Evolutionary conservation across 1,140 invertebrate genomes (phyloP).

Genomic region (Sycobia sp.): DNA sequence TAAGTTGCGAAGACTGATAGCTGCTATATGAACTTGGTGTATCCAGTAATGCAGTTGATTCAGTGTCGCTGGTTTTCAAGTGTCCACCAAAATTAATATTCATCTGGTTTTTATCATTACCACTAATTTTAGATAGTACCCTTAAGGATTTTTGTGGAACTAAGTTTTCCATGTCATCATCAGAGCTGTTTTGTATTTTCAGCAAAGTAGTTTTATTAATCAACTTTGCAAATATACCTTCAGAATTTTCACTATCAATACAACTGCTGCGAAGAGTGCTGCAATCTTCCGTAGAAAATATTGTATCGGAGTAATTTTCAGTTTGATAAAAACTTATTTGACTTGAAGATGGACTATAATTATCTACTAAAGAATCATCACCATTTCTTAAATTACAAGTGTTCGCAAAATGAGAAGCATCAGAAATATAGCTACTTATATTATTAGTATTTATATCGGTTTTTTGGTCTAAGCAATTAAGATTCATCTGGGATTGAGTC

Average conservation of each 20-base stretch:
- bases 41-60: slow-evolving; percentile 52
- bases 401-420: slow-evolving; percentile 47
- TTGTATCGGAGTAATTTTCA: slow-evolving; percentile 48
- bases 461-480: slow-evolving; percentile 61
- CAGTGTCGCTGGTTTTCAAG: slow-evolving; percentile 55
- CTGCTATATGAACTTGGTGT: slow-evolving; percentile 53
- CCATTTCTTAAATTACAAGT: slow-evolving; percentile 46
- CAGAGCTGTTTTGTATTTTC: slow-evolving; percentile 51
- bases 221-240: slow-evolving; percentile 53
- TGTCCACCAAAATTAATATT: slow-evolving; percentile 46
- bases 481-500: slow-evolving; percentile 77
- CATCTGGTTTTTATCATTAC: slow-evolving; percentile 44
- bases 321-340: slow-evolving; percentile 50
- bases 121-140: slow-evolving; percentile 34
- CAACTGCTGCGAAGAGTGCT: slow-evolving; percentile 40
- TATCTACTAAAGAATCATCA: slow-evolving; percentile 45
- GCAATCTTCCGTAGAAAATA: slow-evolving; percentile 47
- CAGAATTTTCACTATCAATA: slow-evolving; percentile 43
- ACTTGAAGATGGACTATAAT: slow-evolving; percentile 48
- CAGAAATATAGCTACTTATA: slow-evolving; percentile 41
- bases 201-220: slow-evolving; percentile 55
- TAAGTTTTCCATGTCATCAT: slow-evolving; percentile 52
- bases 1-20: slow-evolving; percentile 51
- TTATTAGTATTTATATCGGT: slow-evolving; percentile 40
- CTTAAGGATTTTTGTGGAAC: slow-evolving; percentile 41